Conservation (phyloP, 2,113 vertebrate genomes). For the Menura novaehollandiae region DNA sequence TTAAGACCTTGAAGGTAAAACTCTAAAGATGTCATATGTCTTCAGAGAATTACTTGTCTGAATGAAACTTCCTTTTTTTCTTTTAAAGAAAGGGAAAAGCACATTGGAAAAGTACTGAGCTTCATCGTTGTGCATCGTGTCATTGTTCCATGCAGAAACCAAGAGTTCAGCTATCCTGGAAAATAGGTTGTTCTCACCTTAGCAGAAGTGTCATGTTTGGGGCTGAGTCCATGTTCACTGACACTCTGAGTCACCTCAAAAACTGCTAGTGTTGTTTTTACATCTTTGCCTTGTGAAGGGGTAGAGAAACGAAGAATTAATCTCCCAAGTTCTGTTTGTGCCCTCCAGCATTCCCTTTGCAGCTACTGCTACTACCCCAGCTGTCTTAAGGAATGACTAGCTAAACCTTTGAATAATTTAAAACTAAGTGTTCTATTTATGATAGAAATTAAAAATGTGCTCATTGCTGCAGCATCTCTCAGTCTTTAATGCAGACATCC, state of each 20-base stretch:
- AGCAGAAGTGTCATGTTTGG: background rate
- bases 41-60: background rate
- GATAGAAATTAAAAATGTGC: background rate
- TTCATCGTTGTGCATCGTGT: background rate
- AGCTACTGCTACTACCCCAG: background rate
- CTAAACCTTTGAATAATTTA: background rate
- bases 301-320: background rate
- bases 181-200: background rate
- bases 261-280: background rate
- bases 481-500: background rate
- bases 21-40: background rate
- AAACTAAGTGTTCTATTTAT: background rate
- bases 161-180: background rate
- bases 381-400: background rate
- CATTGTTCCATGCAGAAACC: background rate
- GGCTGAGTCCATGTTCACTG: background rate
- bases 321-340: background rate
- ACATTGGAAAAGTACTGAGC: background rate
- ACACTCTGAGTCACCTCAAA: background rate
- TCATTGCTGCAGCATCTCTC: background rate
- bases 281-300: background rate
- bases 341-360: background rate
- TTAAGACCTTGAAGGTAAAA: slow-evolving; percentile 12
- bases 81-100: background rate
- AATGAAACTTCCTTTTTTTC: background rate